These are phyloP conservation scores for Acanthacorydalis orientalis DNA, from an alignment of 2,888 invertebrate genomes.

Conservation along the genomic window DNA sequence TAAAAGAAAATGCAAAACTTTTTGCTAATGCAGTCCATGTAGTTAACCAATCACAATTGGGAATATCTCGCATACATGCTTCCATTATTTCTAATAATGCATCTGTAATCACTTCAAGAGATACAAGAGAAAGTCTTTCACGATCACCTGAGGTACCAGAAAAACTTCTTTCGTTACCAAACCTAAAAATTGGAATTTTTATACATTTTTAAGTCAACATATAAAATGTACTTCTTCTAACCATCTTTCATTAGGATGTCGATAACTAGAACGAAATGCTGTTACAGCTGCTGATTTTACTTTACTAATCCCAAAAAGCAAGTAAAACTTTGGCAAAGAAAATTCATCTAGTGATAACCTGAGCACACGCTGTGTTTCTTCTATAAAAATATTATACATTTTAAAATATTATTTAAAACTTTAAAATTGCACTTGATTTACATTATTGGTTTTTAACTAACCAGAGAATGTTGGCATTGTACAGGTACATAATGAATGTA, in stretches of 20 bases:
- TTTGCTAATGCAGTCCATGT: constrained; percentile 88
- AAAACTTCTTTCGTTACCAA: constrained; percentile 35
- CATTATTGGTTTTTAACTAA: constrained; percentile 18
- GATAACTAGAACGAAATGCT: constrained; percentile 79
- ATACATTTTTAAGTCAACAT: neutral
- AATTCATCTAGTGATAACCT: constrained; percentile 91
- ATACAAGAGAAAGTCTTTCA: constrained; percentile 74
- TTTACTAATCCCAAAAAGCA: constrained; percentile 93
- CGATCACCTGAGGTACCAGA: constrained; percentile 44
- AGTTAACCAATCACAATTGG: constrained; percentile 83
- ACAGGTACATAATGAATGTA: constrained; percentile 95
- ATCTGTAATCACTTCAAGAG: constrained; percentile 88
- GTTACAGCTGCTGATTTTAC: constrained; percentile 97
- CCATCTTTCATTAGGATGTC: constrained; percentile 68
- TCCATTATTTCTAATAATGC: constrained; percentile 95
- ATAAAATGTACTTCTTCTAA: constrained; percentile 10
- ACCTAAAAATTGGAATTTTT: constrained; percentile 13
- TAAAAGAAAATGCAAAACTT: constrained; percentile 93
- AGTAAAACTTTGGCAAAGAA: constrained; percentile 91
- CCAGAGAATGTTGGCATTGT: constrained; percentile 74
- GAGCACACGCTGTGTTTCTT: constrained; percentile 82
- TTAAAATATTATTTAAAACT: neutral
- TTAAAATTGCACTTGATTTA: no score
- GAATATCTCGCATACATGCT: constrained; percentile 87
- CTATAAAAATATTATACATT: constrained; percentile 28